These are phyloP conservation scores for Dinocampus coccinellae DNA, from an alignment of 2,888 invertebrate species.

Conservation along the genomic window DNA sequence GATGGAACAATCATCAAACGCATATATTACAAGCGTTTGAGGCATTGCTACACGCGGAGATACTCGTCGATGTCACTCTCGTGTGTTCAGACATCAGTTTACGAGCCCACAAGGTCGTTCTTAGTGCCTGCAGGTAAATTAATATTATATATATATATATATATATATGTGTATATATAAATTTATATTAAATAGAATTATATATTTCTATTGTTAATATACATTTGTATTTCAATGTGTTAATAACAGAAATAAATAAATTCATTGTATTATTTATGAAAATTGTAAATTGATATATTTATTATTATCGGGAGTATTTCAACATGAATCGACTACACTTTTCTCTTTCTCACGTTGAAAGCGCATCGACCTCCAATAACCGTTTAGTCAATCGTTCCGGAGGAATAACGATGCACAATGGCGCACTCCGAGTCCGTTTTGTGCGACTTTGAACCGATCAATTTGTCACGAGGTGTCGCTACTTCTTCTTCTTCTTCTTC, in stretches of 20 bases:
- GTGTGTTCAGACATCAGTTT: conserved; percentile 89
- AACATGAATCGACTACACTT: not conserved
- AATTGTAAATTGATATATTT: not conserved
- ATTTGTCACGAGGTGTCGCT: conserved; percentile 23
- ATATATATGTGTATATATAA: not conserved
- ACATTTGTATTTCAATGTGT: not conserved
- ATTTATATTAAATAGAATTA: not conserved
- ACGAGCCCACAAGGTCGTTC: conserved; percentile 91
- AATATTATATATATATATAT: not conserved
- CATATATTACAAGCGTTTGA: conserved; percentile 91
- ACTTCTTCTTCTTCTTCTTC: conserved; percentile 2
- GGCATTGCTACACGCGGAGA: conserved; percentile 87
- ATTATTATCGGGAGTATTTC: not conserved
- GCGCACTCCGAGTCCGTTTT: conserved; percentile 14
- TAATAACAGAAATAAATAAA: not conserved
- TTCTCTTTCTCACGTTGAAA: conserved; percentile 15
- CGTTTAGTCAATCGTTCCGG: conserved; percentile 21
- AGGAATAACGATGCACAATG: conserved; percentile 29
- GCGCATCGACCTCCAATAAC: conserved; percentile 24
- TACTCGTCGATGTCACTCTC: conserved; percentile 90
- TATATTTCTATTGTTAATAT: not conserved
- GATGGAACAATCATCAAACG: conserved; percentile 94
- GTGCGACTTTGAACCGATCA: conserved; percentile 21
- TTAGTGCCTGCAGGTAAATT: conserved; percentile 79
- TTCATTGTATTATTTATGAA: not conserved